Conservation (phyloP, 2,888 invertebrate species). For the Pristionchus fissidentatus region DNA sequence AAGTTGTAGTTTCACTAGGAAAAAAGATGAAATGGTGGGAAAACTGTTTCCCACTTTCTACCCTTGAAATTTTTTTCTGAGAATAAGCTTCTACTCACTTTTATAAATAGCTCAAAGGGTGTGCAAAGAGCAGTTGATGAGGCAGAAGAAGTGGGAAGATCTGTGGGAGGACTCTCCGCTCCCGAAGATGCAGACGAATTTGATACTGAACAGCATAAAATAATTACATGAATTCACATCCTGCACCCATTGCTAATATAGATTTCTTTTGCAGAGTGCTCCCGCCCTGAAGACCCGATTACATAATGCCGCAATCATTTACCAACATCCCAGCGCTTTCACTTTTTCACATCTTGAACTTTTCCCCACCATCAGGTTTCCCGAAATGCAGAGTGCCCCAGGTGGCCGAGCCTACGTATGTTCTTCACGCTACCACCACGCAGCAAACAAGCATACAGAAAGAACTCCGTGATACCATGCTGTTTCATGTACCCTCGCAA, state of each 20-base stretch:
- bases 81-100: not conserved
- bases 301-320: no score
- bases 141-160: constrained; percentile 63
- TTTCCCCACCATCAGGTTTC: no score
- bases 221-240: no score
- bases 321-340: no score
- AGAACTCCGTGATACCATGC: not conserved
- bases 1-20: no score
- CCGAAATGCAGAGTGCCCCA: no score
- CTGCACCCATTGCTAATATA: not conserved
- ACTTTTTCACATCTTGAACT: no score
- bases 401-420: no score
- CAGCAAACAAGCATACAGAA: not conserved
- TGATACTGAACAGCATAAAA: not conserved
- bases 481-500: not conserved
- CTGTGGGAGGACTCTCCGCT: constrained; percentile 65
- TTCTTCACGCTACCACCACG: no score
- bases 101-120: constrained; percentile 43
- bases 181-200: constrained; percentile 61
- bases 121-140: constrained; percentile 50
- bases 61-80: not conserved
- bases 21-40: no score
- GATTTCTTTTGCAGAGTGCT: not conserved
- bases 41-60: no score
- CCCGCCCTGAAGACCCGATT: no score